Percentiles rank a stretch among this genome's conserved stretches.
These are phyloP conservation scores for Apis cerana DNA, from an alignment of 1,140 invertebrate genomes.

Conservation along the genomic window DNA sequence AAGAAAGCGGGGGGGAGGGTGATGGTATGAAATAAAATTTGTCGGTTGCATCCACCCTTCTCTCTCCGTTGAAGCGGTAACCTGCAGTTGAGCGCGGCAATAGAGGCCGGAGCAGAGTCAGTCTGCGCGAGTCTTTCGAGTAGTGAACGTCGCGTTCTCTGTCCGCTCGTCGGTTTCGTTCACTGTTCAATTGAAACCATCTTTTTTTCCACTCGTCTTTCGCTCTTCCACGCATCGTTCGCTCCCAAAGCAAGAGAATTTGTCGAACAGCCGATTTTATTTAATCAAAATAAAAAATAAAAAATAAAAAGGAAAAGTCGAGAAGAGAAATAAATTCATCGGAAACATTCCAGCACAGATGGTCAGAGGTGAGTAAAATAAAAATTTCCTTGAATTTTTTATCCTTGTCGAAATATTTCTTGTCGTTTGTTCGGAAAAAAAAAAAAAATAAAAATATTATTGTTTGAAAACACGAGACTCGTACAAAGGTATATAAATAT, in stretches of 20 bases:
- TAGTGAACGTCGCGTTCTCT: constrained; percentile 45
- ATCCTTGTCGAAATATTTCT: background rate
- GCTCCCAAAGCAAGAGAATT: background rate
- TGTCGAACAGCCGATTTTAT: background rate
- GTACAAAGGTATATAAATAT: background rate
- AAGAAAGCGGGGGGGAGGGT: constrained; percentile 23
- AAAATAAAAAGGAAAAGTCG: too few species aligned
- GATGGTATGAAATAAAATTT: constrained; percentile 56
- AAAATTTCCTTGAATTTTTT: background rate
- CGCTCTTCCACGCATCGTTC: background rate
- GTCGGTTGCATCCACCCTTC: constrained; percentile 56
- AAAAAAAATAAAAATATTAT: background rate
- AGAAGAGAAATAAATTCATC: background rate
- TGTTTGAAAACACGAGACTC: background rate
- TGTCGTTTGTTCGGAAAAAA: background rate
- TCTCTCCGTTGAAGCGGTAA: constrained; percentile 49
- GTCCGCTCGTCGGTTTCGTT: background rate
- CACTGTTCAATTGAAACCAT: background rate
- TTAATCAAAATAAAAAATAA: too few species aligned
- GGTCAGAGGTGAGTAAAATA: constrained; percentile 58
- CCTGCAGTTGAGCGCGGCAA: constrained; percentile 49
- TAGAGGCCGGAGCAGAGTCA: constrained; percentile 59
- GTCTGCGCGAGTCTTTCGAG: constrained; percentile 69
- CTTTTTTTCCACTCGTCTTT: background rate
- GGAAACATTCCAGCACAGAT: constrained; percentile 46